Conservation (phyloP, 2,888 invertebrate species). For the Phytoseiulus persimilis region DNA sequence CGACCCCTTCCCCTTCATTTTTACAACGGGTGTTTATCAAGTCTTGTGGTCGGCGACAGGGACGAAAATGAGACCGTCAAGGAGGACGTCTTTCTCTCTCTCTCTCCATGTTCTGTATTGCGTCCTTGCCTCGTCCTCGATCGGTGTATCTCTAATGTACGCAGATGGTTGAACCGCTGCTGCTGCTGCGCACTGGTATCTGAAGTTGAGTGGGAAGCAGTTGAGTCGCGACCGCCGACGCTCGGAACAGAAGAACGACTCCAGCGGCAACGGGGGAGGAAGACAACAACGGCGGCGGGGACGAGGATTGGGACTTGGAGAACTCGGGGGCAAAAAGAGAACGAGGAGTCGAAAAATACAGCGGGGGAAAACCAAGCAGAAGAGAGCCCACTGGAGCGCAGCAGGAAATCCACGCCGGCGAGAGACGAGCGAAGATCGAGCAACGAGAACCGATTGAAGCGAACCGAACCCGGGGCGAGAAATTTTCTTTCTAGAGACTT, state of each 20-base stretch:
- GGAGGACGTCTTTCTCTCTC: neutral
- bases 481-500: neutral
- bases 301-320: neutral
- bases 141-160: neutral
- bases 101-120: neutral
- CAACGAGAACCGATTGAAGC: neutral
- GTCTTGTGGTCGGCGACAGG: neutral
- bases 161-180: constrained; percentile 5
- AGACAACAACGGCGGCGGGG: neutral
- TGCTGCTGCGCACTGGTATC: neutral
- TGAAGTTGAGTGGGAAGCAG: neutral
- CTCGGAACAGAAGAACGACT: neutral
- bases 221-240: constrained; percentile 5
- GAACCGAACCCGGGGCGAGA: neutral
- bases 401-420: neutral
- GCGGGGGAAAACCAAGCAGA: neutral
- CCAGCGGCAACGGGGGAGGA: neutral
- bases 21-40: too few species aligned
- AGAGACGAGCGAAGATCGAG: neutral
- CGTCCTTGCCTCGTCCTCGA: neutral
- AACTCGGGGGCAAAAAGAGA: neutral
- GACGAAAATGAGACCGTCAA: neutral
- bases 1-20: too few species aligned
- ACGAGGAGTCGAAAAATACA: neutral
- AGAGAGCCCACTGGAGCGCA: neutral